These are phyloP conservation scores for Globodera ellingtonae DNA, from an alignment of 1,140 invertebrate species.

Conservation along the genomic window DNA sequence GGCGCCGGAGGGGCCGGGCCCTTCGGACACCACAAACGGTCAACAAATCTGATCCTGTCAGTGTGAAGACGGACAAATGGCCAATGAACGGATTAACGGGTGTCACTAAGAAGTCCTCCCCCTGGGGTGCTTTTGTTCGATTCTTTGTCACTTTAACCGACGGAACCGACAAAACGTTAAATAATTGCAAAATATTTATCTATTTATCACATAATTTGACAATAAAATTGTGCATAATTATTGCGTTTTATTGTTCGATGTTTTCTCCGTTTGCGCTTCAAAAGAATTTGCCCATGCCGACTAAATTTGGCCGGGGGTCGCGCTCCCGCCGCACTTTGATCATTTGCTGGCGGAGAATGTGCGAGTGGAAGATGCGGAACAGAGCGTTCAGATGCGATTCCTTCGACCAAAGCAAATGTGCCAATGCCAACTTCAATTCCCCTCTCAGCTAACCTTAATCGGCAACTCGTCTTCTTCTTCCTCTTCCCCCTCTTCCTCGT, in stretches of 20 bases:
- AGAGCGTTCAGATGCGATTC: conserved; percentile 24
- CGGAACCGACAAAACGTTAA: background rate
- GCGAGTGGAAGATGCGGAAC: conserved; percentile 19
- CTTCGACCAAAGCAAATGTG: background rate
- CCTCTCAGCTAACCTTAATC: background rate
- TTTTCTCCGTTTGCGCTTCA: background rate
- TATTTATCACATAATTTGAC: background rate
- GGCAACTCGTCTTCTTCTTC: background rate
- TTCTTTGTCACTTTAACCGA: background rate
- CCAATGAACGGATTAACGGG: background rate
- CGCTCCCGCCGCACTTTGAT: conserved; percentile 28
- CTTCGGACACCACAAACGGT: conserved; percentile 52
- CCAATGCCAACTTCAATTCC: background rate
- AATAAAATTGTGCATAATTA: background rate
- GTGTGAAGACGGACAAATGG: conserved; percentile 27
- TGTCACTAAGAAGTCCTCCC: background rate
- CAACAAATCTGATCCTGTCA: conserved; percentile 57
- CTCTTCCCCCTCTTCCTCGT: conserved; percentile 17
- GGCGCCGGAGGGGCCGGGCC: background rate
- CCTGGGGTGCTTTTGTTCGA: background rate
- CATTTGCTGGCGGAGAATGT: conserved; percentile 39
- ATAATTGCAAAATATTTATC: background rate
- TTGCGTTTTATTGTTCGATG: background rate
- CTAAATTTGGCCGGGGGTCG: background rate
- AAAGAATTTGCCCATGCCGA: background rate